Evolutionary conservation across 2,113 vertebrate species (phyloP).

Genomic region (Anolis sagrei): DNA sequence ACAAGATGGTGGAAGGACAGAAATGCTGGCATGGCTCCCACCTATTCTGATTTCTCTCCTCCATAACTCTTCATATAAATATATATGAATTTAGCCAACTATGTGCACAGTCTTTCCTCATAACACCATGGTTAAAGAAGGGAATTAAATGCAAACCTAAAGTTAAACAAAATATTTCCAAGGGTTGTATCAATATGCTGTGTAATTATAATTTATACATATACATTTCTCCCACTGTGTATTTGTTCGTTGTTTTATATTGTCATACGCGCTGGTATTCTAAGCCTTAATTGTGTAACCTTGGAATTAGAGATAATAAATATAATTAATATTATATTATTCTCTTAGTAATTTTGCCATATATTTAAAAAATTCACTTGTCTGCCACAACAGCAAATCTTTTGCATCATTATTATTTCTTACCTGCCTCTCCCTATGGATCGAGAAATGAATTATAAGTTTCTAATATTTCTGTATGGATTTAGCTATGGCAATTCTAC

Average conservation of each 20-base stretch:
- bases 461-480: not conserved
- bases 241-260: not conserved
- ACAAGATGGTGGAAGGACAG: not conserved
- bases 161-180: not conserved
- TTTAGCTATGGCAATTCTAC: not conserved
- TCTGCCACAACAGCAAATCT: not conserved
- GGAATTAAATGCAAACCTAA: not conserved
- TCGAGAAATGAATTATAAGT: not conserved
- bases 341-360: not conserved
- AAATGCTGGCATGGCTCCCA: not conserved
- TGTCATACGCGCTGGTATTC: slow-evolving; percentile 24
- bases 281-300: not conserved
- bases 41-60: not conserved
- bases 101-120: too few relatives aligned
- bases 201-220: not conserved
- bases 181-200: not conserved
- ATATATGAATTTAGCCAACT: not conserved
- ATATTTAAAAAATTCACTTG: not conserved
- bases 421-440: too few relatives aligned
- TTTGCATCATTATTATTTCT: too few relatives aligned
- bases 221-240: not conserved
- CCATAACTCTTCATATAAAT: not conserved
- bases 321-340: not conserved
- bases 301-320: not conserved
- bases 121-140: not conserved